Conservation (phyloP, 2,113 vertebrate genomes). For the Rhizomys pruinosus region DNA sequence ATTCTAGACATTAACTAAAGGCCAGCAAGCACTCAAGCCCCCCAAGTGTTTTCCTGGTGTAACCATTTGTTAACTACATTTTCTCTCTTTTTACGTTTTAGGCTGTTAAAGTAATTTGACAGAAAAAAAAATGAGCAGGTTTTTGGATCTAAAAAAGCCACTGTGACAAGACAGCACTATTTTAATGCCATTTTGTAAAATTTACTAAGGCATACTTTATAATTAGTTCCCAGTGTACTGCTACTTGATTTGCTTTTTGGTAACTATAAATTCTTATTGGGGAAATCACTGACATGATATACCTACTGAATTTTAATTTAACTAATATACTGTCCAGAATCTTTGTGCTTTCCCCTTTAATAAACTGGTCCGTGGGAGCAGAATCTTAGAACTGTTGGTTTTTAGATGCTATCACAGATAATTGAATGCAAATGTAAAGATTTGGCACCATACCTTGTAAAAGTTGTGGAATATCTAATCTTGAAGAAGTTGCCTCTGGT, state of each 20-base stretch:
- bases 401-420: constrained; percentile 58
- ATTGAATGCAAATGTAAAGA: constrained; percentile 67
- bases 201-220: constrained; percentile 86
- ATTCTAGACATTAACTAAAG: constrained; percentile 98
- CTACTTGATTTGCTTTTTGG: constrained; percentile 85
- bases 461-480: constrained; percentile 71
- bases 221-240: constrained; percentile 84
- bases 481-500: constrained; percentile 69
- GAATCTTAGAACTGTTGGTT: constrained; percentile 66
- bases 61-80: constrained; percentile 93
- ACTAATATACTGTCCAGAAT: constrained; percentile 70
- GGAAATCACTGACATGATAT: constrained; percentile 74
- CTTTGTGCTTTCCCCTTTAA: constrained; percentile 71
- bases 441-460: constrained; percentile 72
- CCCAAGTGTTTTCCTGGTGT: constrained; percentile 94
- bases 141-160: constrained; percentile 88
- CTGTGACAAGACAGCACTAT: constrained; percentile 88
- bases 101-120: constrained; percentile 91
- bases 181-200: constrained; percentile 87
- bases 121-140: constrained; percentile 88
- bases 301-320: constrained; percentile 77
- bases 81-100: constrained; percentile 93
- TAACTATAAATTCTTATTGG: constrained; percentile 75
- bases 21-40: constrained; percentile 95
- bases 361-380: constrained; percentile 79